phyloP scores from a whole-genome alignment of 2,888 invertebrate species.

The Nomada ruficornis region DNA sequence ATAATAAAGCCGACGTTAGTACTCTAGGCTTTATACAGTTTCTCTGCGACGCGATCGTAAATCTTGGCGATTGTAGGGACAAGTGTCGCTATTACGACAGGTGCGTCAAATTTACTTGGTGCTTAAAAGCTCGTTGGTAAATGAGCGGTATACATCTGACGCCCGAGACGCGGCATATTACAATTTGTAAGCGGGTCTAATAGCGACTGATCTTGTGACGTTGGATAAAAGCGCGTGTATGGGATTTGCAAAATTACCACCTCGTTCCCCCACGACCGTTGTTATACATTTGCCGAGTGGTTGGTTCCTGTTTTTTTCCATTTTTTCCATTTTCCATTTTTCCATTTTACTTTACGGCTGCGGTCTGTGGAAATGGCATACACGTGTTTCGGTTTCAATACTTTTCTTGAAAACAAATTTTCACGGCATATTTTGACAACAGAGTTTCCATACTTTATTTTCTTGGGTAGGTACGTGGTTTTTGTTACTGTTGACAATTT shows the following conservation, averaged over 20 bases:
- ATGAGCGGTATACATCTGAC: conserved; percentile 46
- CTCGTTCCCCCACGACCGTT: not conserved
- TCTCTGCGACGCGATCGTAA: conserved; percentile 54
- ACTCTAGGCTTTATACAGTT: conserved; percentile 37
- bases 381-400: not conserved
- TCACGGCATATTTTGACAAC: not conserved
- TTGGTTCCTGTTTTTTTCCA: not conserved
- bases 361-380: not conserved
- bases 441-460: not conserved
- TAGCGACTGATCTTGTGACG: conserved; percentile 25
- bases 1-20: conserved; percentile 42
- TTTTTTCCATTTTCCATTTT: conserved; percentile 10
- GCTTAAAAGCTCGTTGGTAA: conserved; percentile 53
- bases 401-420: not conserved
- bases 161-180: conserved; percentile 30
- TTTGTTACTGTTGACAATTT: no score
- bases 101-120: conserved; percentile 64
- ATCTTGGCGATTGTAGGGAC: conserved; percentile 56
- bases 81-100: conserved; percentile 62
- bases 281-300: conserved; percentile 22
- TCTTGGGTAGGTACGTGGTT: not conserved
- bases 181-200: conserved; percentile 50
- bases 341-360: not conserved
- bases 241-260: conserved; percentile 35
- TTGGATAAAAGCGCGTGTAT: conserved; percentile 45